phyloP scores from a whole-genome alignment of 2,888 invertebrate species.

The Orthosia incerta region DNA sequence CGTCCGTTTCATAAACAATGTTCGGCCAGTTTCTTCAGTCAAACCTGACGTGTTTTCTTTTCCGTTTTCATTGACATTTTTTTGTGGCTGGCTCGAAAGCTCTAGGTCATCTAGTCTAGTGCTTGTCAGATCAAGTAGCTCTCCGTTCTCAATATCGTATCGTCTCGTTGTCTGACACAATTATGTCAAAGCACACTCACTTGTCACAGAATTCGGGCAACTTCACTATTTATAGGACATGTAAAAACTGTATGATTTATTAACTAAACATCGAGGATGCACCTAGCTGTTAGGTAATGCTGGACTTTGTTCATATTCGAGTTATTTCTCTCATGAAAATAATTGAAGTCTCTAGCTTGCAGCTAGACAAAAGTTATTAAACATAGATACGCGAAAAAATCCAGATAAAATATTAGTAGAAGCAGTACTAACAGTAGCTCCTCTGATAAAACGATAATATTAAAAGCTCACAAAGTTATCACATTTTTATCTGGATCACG shows the following conservation, averaged over 20 bases:
- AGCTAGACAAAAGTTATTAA: slow-evolving; percentile 19
- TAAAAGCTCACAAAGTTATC: slow-evolving; percentile 31
- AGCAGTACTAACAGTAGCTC: slow-evolving; percentile 27
- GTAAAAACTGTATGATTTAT: slow-evolving; percentile 53
- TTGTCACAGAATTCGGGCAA: slow-evolving; percentile 53
- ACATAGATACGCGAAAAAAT: not conserved
- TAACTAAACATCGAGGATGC: slow-evolving; percentile 34
- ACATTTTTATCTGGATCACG: slow-evolving; percentile 40
- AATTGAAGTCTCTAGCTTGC: not conserved
- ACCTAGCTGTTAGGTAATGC: slow-evolving; percentile 13
- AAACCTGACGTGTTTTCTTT: not conserved
- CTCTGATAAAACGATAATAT: slow-evolving; percentile 36
- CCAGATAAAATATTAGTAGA: slow-evolving; percentile 4
- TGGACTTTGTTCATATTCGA: not conserved
- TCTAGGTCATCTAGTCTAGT: slow-evolving; percentile 33
- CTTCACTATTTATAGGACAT: slow-evolving; percentile 56
- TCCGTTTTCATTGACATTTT: slow-evolving; percentile 1
- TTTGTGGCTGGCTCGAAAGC: not conserved
- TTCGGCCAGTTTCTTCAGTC: not conserved
- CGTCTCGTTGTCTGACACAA: slow-evolving; percentile 52
- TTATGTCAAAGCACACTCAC: slow-evolving; percentile 63
- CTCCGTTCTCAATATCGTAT: slow-evolving; percentile 31
- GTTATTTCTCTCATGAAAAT: not conserved
- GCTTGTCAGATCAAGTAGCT: slow-evolving; percentile 43
- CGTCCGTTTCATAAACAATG: not conserved